phyloP scores from a whole-genome alignment of 2,888 invertebrate species.

The Plagodis dolabraria region DNA sequence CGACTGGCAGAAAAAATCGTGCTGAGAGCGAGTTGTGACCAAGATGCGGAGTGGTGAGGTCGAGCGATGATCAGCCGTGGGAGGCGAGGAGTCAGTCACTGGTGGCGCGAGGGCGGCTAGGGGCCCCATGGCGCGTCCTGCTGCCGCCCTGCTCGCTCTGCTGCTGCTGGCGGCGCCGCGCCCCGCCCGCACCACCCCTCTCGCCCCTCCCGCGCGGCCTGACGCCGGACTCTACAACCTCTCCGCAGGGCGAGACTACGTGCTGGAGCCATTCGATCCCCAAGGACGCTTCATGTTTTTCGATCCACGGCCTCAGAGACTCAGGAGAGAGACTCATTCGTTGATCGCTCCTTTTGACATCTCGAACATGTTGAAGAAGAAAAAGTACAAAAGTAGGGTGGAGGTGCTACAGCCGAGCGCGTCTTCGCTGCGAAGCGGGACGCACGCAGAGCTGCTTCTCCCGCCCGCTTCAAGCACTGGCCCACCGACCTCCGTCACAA shows the following conservation, averaged over 20 bases:
- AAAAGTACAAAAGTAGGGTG: conserved; percentile 19
- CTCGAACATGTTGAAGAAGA: conserved; percentile 63
- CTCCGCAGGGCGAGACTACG: background rate
- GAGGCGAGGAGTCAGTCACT: background rate
- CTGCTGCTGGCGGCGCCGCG: conserved; percentile 18
- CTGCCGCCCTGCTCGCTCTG: conserved; percentile 15
- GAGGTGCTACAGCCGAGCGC: conserved; percentile 15
- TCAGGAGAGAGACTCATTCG: conserved; percentile 54
- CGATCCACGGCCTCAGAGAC: conserved; percentile 18
- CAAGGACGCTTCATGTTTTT: background rate
- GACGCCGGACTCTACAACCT: conserved; percentile 1
- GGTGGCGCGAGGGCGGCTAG: conserved; percentile 24
- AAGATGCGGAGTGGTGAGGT: background rate
- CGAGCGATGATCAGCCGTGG: background rate
- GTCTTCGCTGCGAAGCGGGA: conserved; percentile 13
- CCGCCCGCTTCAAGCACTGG: background rate
- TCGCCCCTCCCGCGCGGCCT: conserved; percentile 5
- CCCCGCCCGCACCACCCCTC: background rate
- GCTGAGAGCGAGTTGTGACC: background rate
- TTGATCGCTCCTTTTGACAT: conserved; percentile 71
- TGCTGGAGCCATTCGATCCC: background rate
- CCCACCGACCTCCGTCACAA: background rate
- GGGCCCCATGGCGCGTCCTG: conserved; percentile 13
- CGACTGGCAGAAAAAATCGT: background rate
- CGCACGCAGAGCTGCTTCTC: conserved; percentile 10